Conservation (phyloP, 2,113 vertebrate genomes). For the Gila orcuttii region DNA sequence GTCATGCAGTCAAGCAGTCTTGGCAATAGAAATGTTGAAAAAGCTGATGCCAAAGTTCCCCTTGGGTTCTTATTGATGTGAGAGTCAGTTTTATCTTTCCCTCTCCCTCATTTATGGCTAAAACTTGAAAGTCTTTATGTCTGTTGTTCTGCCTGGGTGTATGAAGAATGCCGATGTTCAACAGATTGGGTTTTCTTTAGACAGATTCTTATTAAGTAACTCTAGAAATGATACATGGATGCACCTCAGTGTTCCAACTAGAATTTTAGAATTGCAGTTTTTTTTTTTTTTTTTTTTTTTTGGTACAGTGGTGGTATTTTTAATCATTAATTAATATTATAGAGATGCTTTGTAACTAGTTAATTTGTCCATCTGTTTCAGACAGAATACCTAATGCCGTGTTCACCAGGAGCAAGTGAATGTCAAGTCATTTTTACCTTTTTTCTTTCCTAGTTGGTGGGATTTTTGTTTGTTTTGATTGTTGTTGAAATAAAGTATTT, state of each 20-base stretch:
- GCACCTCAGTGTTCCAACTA: not conserved
- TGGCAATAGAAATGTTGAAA: constrained; percentile 57
- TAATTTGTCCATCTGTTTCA: not conserved
- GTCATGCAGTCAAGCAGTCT: constrained; percentile 27
- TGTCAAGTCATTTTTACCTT: not conserved
- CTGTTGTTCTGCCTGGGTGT: constrained; percentile 23
- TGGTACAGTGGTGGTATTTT: not conserved
- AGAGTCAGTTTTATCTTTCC: constrained; percentile 26
- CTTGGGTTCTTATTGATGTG: constrained; percentile 52
- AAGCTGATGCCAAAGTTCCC: constrained; percentile 58
- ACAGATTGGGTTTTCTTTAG: constrained; percentile 7
- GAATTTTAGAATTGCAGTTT: not conserved
- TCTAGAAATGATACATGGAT: not conserved
- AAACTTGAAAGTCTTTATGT: constrained; percentile 55
- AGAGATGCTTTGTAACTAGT: constrained; percentile 15
- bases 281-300: not conserved
- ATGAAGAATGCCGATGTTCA: constrained; percentile 35
- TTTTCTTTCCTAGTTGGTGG: not conserved
- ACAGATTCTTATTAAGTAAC: not conserved
- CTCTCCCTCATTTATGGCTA: constrained; percentile 25
- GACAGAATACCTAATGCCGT: constrained; percentile 52
- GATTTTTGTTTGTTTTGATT: constrained; percentile 47
- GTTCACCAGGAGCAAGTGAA: constrained; percentile 49
- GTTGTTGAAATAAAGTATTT: constrained; percentile 75
- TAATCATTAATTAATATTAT: constrained; percentile 4